Evolutionary conservation across 1,140 invertebrate species (phyloP).

Genomic region (Phortica variegata): DNA sequence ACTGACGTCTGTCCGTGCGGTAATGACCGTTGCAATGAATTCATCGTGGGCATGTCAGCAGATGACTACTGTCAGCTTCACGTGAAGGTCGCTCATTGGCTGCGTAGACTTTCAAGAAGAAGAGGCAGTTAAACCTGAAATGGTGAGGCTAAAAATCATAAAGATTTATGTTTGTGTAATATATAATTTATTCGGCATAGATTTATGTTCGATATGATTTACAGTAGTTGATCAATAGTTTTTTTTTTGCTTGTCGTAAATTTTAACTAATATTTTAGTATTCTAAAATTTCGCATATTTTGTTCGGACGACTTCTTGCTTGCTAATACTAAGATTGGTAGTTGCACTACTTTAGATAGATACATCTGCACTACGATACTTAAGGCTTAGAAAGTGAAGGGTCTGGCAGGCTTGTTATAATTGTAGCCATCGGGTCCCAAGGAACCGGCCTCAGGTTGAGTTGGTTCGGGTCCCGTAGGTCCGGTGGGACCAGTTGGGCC

Average conservation of each 20-base stretch:
- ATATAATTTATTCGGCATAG: too few species aligned
- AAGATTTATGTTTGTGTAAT: too few species aligned
- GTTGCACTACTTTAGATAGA: background rate
- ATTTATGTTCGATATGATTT: background rate
- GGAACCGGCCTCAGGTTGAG: constrained; percentile 24
- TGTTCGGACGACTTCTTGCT: constrained; percentile 10
- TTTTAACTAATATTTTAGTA: constrained; percentile 23
- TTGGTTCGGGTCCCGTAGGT: background rate
- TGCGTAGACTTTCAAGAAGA: constrained; percentile 4
- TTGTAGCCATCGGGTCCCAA: constrained; percentile 39
- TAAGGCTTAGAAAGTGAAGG: constrained; percentile 29
- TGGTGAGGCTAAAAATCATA: too few species aligned
- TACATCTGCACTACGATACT: background rate
- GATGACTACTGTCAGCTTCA: constrained; percentile 20
- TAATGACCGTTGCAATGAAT: constrained; percentile 26
- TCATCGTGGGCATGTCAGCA: constrained; percentile 27
- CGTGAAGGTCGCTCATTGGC: constrained; percentile 17
- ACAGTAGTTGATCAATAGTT: constrained; percentile 27
- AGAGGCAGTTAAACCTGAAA: constrained; percentile 3
- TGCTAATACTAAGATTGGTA: constrained; percentile 15
- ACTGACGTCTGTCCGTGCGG: too few species aligned
- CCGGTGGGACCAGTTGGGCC: too few species aligned
- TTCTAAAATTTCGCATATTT: background rate
- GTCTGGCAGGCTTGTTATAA: constrained; percentile 32
- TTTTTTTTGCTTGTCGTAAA: constrained; percentile 29